Base-by-base conservation (phyloP, 2,888 invertebrate genomes). In the Leptinotarsa haldemani region DNA sequence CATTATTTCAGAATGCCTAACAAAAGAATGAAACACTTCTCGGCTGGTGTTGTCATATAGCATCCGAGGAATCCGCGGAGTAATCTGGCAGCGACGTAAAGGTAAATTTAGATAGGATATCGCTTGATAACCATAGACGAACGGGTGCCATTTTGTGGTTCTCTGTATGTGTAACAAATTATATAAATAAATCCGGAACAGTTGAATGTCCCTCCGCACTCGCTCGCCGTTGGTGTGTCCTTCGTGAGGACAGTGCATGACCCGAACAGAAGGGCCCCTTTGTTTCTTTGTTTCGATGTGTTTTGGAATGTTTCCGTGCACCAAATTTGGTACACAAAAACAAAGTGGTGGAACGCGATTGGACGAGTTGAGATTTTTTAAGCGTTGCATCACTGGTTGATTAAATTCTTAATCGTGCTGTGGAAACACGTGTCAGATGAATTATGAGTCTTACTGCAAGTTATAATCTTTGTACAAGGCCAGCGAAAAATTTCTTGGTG, bases 1-100 rank as follows among this genome's bases (percentile, higher is more conserved):
- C 46, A 70, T 69, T 64, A 73, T 64, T 73, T 65, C 79, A 84
- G 78, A 77, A 84, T 84, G 84, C 82, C 81, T 78, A 78, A 78
- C 56, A 81, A 82, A 82, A 80, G 75, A 77, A 73, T 82, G 65
- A 82, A 78, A 73, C 80, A 80, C 74, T 78, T 73, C 78, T 71
- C 68, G 68, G 74, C 79, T 73, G 80, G 82, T 80, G 82, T 78
- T 71, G 82, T 84, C 81, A 84, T 84, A 81, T 84, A 84, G 84
- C 84, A 84, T 78, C 79, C 67, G 79, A 78, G 72, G 77, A 72
- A 70, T 74, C 78, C 69, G 80, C 76, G 78, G 75, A 74, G 77
- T 76, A 75, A 78, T 82, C 74, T 77, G 79, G 75, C 78, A 70
- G 77, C 77, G 76, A 82, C 77, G 76, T 72, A 74, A 81, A 80